These are phyloP conservation scores for Serinus canaria DNA, from an alignment of 2,113 vertebrate species.

Conservation along the genomic window DNA sequence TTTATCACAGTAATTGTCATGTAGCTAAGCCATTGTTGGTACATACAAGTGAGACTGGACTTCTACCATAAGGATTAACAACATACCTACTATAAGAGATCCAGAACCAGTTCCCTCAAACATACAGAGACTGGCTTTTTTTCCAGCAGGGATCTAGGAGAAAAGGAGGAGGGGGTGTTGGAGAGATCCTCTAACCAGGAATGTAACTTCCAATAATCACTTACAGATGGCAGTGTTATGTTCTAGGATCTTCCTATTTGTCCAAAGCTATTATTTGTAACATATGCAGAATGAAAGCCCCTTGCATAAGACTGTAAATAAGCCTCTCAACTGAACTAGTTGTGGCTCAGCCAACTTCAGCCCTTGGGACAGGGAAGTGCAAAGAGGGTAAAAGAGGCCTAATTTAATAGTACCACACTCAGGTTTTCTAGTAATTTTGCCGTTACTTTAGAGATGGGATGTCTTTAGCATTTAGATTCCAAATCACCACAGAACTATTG, in stretches of 20 bases:
- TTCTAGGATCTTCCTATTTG: slow-evolving; percentile 17
- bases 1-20: neutral
- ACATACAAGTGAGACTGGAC: neutral
- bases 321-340: neutral
- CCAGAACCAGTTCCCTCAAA: neutral
- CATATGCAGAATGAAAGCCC: neutral
- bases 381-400: neutral
- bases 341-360: neutral
- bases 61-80: neutral
- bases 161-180: neutral
- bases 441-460: neutral
- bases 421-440: neutral
- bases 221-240: slow-evolving; percentile 24
- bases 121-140: neutral
- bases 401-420: neutral
- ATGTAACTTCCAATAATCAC: slow-evolving; percentile 26
- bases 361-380: neutral
- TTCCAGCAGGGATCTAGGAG: neutral
- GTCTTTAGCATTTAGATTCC: neutral
- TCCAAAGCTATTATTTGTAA: slow-evolving; percentile 32
- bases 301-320: slow-evolving; percentile 14
- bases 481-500: neutral
- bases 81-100: neutral
- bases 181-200: neutral
- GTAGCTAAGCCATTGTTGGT: neutral